These are phyloP conservation scores for Dorcus parallelipipedus DNA, from an alignment of 2,888 invertebrate genomes.

Conservation along the genomic window DNA sequence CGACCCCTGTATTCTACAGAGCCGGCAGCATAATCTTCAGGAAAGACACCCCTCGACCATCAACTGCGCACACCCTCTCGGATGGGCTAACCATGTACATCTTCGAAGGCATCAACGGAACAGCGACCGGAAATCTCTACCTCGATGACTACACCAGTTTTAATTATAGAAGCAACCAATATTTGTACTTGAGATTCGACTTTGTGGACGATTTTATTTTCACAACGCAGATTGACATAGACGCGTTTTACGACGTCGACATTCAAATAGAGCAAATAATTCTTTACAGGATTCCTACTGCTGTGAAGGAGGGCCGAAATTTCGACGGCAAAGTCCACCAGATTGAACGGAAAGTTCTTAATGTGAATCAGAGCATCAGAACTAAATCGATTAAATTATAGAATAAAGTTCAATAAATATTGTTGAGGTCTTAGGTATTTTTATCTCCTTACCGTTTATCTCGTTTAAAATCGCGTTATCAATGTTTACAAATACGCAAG, in stretches of 20 bases:
- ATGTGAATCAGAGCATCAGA: too few relatives aligned
- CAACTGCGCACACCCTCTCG: constrained; percentile 28
- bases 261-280: constrained; percentile 56
- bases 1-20: constrained; percentile 33
- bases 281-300: neutral
- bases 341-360: too few relatives aligned
- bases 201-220: constrained; percentile 59
- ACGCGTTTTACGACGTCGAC: constrained; percentile 63
- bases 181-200: constrained; percentile 43
- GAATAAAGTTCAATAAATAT: too few relatives aligned
- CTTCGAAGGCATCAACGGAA: constrained; percentile 47
- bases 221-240: constrained; percentile 60
- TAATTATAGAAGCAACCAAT: constrained; percentile 46
- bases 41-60: constrained; percentile 26
- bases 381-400: too few relatives aligned
- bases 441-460: too few relatives aligned
- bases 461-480: too few relatives aligned
- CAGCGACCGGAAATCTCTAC: constrained; percentile 74
- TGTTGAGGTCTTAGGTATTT: too few relatives aligned
- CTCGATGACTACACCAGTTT: constrained; percentile 72
- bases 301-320: too few relatives aligned
- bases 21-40: constrained; percentile 34
- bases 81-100: constrained; percentile 31
- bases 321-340: too few relatives aligned
- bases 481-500: too few relatives aligned